Percentiles rank a stretch among this genome's conserved stretches.
Conservation (phyloP, 2,888 invertebrate species). For the Stenotaenia linearis region DNA sequence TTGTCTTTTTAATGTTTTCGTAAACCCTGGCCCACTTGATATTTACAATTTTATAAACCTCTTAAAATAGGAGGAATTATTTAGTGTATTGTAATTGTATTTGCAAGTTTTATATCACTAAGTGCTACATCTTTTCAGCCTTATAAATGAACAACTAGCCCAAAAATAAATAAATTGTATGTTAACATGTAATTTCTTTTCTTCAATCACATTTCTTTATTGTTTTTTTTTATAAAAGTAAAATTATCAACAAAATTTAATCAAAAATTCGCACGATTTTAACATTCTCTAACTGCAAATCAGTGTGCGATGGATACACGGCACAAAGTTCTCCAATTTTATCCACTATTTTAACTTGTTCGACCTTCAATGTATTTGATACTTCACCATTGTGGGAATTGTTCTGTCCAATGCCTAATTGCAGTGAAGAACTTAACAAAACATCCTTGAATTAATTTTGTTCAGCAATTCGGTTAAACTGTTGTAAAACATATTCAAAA, state of each 20-base stretch:
- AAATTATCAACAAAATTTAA: neutral
- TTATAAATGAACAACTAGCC: neutral
- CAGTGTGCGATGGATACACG: slow-evolving; percentile 72
- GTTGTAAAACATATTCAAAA: slow-evolving; percentile 70
- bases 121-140: slow-evolving; percentile 14
- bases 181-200: neutral
- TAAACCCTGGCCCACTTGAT: neutral
- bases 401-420: slow-evolving; percentile 53
- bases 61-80: neutral
- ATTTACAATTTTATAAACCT: neutral
- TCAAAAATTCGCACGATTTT: slow-evolving; percentile 30
- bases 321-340: slow-evolving; percentile 62
- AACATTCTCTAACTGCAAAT: slow-evolving; percentile 55
- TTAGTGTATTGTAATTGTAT: slow-evolving; percentile 19
- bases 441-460: slow-evolving; percentile 56
- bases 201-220: neutral
- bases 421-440: slow-evolving; percentile 59
- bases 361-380: slow-evolving; percentile 49
- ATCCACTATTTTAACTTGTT: slow-evolving; percentile 67
- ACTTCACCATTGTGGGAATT: slow-evolving; percentile 36
- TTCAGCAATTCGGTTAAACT: slow-evolving; percentile 58
- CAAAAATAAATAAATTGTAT: neutral
- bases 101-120: slow-evolving; percentile 2
- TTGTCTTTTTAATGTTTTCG: neutral
- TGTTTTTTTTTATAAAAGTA: neutral